Base-by-base conservation (phyloP, 2,888 invertebrate species). In the Metallyticus violacea region DNA sequence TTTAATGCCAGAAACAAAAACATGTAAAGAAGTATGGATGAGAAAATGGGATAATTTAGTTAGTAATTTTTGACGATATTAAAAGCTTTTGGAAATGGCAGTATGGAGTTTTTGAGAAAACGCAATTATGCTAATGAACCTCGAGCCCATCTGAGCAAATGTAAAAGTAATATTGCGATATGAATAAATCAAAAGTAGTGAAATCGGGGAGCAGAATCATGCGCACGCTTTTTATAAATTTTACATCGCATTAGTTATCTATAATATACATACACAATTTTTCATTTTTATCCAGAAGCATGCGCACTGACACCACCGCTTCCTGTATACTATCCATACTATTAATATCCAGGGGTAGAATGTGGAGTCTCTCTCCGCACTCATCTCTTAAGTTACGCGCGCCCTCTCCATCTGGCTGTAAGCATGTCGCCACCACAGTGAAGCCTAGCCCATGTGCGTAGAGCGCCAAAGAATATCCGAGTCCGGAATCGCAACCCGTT, bases 261-360 rank as follows among this genome's bases (percentile, higher is more conserved):
- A 7, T 79, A 7, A 26, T 28, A 26, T 76, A 81, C 87, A 30
- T 82, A 87, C 87, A 40, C 6, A 82, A 40, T 15, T 26, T 0
- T 1, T 30, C 79, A 27, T 86, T 26, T 2, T 79, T 9, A 7
- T 27, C 22, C 62, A 88, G 80, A 7, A 88, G 9, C 7, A 1
- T 5, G 7, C 29, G 7, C 15, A 88, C 87, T n/a, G n/a, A 26
- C 15, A 28, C 7, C 5, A 86, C 87, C 76, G 89, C 89, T 7
- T 80, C 84, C 15, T 81, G 26, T 26, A 90, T 87, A 40, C 89
- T 89, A 5, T 90, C 88, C 3, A 90, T 90, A 81, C 90, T 90
- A 7, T 91, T 92, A 6, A 93, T 91, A 89, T 93, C 91, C 25
- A 93, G 88, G 9, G 89, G 88, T 22, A 92, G 87, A 0, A 92